Evolutionary conservation across 2,797 vertebrate genomes (phyloP), one percentile per base, ranked within the genome.

Genomic region (Columba guinea): DNA sequence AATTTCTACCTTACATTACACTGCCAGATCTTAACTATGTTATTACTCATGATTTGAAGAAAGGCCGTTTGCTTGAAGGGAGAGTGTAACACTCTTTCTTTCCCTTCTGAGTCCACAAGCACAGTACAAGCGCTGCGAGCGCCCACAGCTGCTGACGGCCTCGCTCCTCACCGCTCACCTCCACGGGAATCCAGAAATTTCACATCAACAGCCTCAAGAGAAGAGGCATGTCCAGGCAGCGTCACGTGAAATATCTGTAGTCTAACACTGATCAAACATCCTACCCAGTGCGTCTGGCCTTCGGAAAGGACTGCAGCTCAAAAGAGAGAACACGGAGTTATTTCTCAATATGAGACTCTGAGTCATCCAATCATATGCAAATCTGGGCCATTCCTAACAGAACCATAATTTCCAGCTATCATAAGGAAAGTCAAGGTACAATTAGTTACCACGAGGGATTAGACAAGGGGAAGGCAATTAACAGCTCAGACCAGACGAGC

Each of bases 251-350:
- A 20, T 4, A 28, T 8, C 71, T 1, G 6, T 2, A 60, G 70
- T 7, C 48, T 9, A 13, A 13, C 39, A 15, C 5, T 4, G 55
- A 52, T 5, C 59, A 15, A 41, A 35, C 32, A 9, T 7, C 5
- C 0, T 3, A 46, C 2, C 55, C 48, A 5, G 59, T 2, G 52
- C 1, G 1, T 13, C 67, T 41, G 52, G 63, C 51, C 75, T 58
- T 46, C 0, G 0, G 46, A 10, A 44, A 35, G 69, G 76, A 32
- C 32, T 17, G 2, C 5, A 1, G 17, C 59, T n/a, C 65, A 6
- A 1, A 15, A 15, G 11, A 6, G 32, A 59, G 39, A 58, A n/a
- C 27, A 82, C 30, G 39, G 32, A 77, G 10, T 53, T 4, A 34
- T 28, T 39, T 34, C 62, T 73, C 58, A 63, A 2, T 14, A 9